Evolutionary conservation across 2,113 vertebrate species (phyloP).

Genomic region (Argyrosomus japonicus): DNA sequence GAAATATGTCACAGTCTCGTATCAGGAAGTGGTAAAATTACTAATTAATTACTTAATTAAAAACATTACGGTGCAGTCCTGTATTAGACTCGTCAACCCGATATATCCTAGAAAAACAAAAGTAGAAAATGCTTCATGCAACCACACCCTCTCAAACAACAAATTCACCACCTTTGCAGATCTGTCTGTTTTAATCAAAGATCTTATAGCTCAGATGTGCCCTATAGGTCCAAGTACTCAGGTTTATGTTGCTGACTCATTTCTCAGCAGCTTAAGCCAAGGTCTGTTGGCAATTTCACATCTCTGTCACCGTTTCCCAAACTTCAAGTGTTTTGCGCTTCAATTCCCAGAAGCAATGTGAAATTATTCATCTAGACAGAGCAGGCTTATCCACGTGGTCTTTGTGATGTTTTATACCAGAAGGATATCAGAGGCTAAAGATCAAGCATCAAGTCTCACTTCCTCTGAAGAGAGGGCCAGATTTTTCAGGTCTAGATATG

Average conservation of each 20-base stretch:
- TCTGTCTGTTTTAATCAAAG: slow-evolving; percentile 44
- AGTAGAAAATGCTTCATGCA: neutral
- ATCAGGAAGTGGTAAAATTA: neutral
- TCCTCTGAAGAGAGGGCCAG: neutral
- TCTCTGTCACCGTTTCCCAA: slow-evolving; percentile 17
- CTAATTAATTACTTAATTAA: neutral
- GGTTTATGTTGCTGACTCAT: slow-evolving; percentile 55
- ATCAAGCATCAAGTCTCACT: neutral
- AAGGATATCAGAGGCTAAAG: neutral
- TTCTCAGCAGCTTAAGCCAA: slow-evolving; percentile 7
- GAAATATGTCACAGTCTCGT: neutral
- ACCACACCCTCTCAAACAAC: neutral
- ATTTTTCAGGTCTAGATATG: neutral
- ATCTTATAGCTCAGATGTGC: slow-evolving; percentile 39
- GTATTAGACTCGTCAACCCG: neutral
- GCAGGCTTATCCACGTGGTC: neutral
- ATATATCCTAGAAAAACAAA: neutral
- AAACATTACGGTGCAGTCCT: neutral
- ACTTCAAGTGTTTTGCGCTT: neutral
- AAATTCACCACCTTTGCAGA: slow-evolving; percentile 21
- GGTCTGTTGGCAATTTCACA: neutral
- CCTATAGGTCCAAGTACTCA: slow-evolving; percentile 4
- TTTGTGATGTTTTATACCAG: too few relatives aligned
- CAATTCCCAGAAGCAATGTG: neutral
- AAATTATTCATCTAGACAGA: neutral